phyloP scores from a whole-genome alignment of 2,797 vertebrate genomes.

The Sylvia borin region DNA sequence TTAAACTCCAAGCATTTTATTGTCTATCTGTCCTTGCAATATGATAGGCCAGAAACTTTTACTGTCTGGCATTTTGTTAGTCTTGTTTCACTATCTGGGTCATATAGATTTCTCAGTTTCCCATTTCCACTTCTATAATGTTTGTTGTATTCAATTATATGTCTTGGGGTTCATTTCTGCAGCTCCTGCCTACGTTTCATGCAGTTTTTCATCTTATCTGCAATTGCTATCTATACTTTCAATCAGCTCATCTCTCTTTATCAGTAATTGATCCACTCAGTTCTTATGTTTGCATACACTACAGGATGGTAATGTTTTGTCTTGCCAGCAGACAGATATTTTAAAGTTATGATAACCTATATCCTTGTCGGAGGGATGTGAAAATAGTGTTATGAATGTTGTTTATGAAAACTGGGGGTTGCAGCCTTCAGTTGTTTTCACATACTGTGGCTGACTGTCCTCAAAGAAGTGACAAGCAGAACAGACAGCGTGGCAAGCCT shows the following conservation, averaged over 20 bases:
- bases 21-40: conserved; percentile 24
- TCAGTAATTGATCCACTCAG: conserved; percentile 33
- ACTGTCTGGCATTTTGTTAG: not conserved
- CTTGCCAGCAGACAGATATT: conserved; percentile 25
- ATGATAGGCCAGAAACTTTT: conserved; percentile 37
- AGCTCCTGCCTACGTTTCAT: not conserved
- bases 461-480: not conserved
- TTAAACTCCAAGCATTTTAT: conserved; percentile 25
- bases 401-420: conserved; percentile 24
- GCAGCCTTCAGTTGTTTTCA: not conserved
- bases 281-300: not conserved
- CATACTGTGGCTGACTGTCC: not conserved
- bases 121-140: conserved; percentile 33
- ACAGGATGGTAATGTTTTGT: conserved; percentile 13
- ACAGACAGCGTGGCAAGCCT: not conserved
- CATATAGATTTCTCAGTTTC: conserved; percentile 10
- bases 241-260: conserved; percentile 37
- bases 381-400: conserved; percentile 57
- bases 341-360: conserved; percentile 35
- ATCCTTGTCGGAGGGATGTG: conserved; percentile 27
- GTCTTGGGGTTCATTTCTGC: conserved; percentile 14
- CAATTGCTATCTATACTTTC: not conserved
- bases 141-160: not conserved
- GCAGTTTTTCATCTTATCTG: conserved; percentile 8
- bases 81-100: conserved; percentile 6